A percentile compares a stretch with the other conserved stretches of the same genome.
Conservation (phyloP, 2,113 vertebrate genomes). For the Datnioides undecimradiatus region DNA sequence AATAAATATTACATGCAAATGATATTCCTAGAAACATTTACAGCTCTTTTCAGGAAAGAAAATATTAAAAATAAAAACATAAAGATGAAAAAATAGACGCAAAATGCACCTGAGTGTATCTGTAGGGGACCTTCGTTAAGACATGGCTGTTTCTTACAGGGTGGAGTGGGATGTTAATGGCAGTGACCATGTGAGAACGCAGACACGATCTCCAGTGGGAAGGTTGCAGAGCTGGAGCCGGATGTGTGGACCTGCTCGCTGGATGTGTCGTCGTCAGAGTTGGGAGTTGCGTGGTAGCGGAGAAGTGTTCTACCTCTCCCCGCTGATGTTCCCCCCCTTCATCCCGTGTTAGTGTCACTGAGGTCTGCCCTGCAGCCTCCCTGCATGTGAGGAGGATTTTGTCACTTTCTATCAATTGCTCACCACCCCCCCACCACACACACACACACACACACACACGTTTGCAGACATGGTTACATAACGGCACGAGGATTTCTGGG, state of each 20-base stretch:
- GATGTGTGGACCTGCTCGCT: constrained; percentile 31
- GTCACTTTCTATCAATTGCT: constrained; percentile 76
- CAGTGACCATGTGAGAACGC: not conserved
- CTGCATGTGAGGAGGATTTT: constrained; percentile 68
- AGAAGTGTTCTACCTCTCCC: constrained; percentile 41
- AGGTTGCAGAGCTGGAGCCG: constrained; percentile 27
- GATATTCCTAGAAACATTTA: not conserved
- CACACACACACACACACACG: constrained; percentile 4
- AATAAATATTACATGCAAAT: too few relatives aligned
- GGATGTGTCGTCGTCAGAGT: constrained; percentile 46
- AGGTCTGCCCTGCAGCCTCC: constrained; percentile 68
- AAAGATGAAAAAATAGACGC: too few relatives aligned
- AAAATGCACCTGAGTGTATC: not conserved
- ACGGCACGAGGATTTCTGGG: constrained; percentile 68
- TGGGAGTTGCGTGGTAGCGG: constrained; percentile 17
- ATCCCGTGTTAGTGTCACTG: constrained; percentile 62
- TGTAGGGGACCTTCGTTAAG: not conserved
- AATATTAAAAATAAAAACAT: not conserved
- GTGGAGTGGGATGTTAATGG: not conserved
- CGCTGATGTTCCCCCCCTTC: constrained; percentile 43
- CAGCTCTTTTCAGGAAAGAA: not conserved
- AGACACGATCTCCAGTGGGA: not conserved
- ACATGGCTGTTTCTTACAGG: not conserved
- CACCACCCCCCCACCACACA: constrained; percentile 20
- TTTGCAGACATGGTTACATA: constrained; percentile 76